These are phyloP conservation scores for Hybos culiciformis DNA, from an alignment of 2,888 invertebrate genomes.

Conservation along the genomic window DNA sequence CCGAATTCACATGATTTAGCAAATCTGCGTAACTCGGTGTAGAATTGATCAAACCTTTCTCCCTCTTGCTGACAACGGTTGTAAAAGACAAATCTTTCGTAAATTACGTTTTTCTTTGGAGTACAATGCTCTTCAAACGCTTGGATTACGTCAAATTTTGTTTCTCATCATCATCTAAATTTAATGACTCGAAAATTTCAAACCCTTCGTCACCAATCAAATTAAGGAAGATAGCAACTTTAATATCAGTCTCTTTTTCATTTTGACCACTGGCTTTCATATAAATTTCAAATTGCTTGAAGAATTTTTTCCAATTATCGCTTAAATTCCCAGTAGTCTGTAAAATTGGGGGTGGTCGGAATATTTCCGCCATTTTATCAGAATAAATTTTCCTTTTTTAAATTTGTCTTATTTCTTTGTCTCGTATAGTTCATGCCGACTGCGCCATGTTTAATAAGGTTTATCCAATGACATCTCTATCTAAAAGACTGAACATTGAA, in stretches of 20 bases:
- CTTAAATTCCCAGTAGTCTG: background rate
- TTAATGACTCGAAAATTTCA: background rate
- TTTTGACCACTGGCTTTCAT: background rate
- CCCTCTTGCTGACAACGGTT: too few relatives aligned
- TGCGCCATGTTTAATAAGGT: too few relatives aligned
- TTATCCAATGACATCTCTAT: too few relatives aligned
- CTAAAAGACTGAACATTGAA: too few relatives aligned
- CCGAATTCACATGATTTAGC: conserved; percentile 1
- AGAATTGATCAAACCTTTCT: too few relatives aligned
- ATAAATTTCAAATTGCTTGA: background rate
- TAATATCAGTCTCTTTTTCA: background rate
- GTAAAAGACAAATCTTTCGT: conserved; percentile 2
- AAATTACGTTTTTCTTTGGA: background rate
- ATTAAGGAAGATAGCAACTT: background rate
- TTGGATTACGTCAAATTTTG: background rate
- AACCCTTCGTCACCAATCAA: background rate
- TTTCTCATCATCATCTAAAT: background rate
- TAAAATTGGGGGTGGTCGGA: background rate
- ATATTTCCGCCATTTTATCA: too few relatives aligned
- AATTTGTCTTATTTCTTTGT: too few relatives aligned
- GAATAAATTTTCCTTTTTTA: too few relatives aligned
- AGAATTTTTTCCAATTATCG: conserved; percentile 3
- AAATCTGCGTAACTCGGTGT: background rate
- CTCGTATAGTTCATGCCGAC: too few relatives aligned
- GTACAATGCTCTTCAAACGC: background rate